Percentiles rank a stretch among this genome's conserved stretches.
Conservation (phyloP, 2,113 vertebrate species). For the Atractosteus spatula region DNA sequence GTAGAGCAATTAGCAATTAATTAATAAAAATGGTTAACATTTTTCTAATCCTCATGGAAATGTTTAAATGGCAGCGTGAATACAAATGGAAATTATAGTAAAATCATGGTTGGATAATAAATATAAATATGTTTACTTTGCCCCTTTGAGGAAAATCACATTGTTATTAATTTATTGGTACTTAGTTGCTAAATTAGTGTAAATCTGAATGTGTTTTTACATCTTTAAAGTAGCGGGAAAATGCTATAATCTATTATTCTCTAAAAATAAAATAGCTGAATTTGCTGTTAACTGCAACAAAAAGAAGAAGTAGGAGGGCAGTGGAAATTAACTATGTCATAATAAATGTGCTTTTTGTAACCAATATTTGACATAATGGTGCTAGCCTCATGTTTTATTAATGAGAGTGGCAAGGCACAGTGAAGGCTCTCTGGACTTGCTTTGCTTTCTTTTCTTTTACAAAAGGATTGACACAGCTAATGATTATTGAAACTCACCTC, state of each 20-base stretch:
- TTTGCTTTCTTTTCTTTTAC: too few relatives aligned
- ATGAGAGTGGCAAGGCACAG: neutral
- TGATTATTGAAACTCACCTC: too few relatives aligned
- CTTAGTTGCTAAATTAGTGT: neutral
- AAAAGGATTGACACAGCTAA: too few relatives aligned
- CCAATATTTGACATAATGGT: slow-evolving; percentile 5
- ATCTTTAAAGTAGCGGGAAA: neutral
- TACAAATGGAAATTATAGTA: neutral
- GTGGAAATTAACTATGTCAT: neutral
- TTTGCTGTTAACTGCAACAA: too few relatives aligned
- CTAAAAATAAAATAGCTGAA: slow-evolving; percentile 3
- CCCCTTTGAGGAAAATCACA: neutral
- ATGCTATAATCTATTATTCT: neutral
- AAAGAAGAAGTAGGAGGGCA: too few relatives aligned
- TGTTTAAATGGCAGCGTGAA: neutral
- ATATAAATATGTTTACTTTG: neutral
- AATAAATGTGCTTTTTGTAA: neutral
- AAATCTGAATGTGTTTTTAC: neutral
- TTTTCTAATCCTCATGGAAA: neutral
- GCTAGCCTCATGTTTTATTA: neutral
- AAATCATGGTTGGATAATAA: neutral
- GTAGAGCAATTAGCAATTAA: too few relatives aligned
- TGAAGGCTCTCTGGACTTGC: neutral
- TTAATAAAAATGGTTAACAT: too few relatives aligned
- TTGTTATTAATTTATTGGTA: neutral